Evolutionary conservation across 2,797 vertebrate genomes (phyloP), one percentile per base, ranked within the genome.

Genomic region (Sparidentex hasta): DNA sequence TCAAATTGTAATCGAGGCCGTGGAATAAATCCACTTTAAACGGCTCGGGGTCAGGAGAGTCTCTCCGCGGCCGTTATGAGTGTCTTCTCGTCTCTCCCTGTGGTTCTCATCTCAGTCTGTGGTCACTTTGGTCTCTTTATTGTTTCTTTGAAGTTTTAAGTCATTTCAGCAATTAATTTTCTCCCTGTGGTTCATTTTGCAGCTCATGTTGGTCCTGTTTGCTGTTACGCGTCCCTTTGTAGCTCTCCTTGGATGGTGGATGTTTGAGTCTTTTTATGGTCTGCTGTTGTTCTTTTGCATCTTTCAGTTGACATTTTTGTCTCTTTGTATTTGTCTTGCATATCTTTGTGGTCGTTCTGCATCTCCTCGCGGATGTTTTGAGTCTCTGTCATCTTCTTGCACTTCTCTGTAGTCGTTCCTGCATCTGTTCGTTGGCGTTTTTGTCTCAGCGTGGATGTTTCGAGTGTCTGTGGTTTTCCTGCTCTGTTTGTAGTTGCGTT

Each of bases 81-180:
- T 20, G 9, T 41, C 1, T 13, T 47, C 50, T 59, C 41, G 5
- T 7, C 25, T 20, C 16, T 16, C 16, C 13, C 14, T 47, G 17
- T 57, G 8, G 3, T 65, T 11, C 1, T 13, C 11, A 38, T 38
- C 38, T 38, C 8, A 38, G 3, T 38, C 3, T 56, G 7, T 18
- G 20, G 12, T 4, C 8, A 1, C 11, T 11, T 21, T 51, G 3
- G 7, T 21, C 11, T 21, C 11, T 11, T 38, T 38, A 2, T 9
- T 38, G 20, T 51, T 2, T 47, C 18, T 21, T 23, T 11, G 7
- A 56, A 4, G 1, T 8, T 57, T 58, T 17, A 6, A 5, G 1
- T 29, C 0, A 20, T 2, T 62, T 4, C 27, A 8, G 16, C n/a
- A 1, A 0, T 17, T 33, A 7, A 21, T 2, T 3, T 0, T 43